Conservation (phyloP, 2,113 vertebrate species). For the Festucalex cinctus region DNA sequence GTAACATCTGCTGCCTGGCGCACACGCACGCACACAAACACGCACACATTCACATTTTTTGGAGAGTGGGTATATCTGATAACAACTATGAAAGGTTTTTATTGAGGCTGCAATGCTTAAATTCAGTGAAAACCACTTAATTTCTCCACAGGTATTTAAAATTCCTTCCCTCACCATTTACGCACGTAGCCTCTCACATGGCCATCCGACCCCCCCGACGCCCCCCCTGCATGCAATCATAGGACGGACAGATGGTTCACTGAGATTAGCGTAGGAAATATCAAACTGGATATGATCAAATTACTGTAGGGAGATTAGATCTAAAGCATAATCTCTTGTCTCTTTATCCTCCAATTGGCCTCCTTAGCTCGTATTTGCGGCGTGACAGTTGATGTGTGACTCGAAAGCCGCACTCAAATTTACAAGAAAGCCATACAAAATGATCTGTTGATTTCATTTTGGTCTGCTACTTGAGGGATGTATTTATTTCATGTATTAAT, state of each 20-base stretch:
- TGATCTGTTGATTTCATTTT: background rate
- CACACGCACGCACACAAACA: slow-evolving; percentile 7
- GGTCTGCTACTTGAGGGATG: background rate
- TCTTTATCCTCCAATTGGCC: slow-evolving; percentile 44
- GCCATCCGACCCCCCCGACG: background rate
- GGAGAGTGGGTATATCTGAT: background rate
- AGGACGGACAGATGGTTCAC: slow-evolving; percentile 65
- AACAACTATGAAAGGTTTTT: background rate
- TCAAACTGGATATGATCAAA: slow-evolving; percentile 63
- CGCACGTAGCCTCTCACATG: slow-evolving; percentile 9
- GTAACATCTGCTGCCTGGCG: slow-evolving; percentile 39
- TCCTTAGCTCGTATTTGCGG: slow-evolving; percentile 40
- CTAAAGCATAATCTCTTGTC: slow-evolving; percentile 51
- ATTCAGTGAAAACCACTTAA: slow-evolving; percentile 16
- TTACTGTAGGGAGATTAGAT: slow-evolving; percentile 58
- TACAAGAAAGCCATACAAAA: background rate
- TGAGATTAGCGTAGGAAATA: slow-evolving; percentile 67
- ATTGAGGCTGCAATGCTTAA: background rate
- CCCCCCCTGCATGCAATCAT: slow-evolving; percentile 9
- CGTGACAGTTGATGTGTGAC: slow-evolving; percentile 28
- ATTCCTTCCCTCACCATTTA: slow-evolving; percentile 11
- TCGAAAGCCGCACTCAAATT: slow-evolving; percentile 7
- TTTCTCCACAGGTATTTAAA: slow-evolving; percentile 23
- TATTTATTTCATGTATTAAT: background rate
- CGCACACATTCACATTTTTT: background rate